Evolutionary conservation across 92 coral and sea anemone species (phyloP).

Genomic region (Umimayanthus kanabou): DNA sequence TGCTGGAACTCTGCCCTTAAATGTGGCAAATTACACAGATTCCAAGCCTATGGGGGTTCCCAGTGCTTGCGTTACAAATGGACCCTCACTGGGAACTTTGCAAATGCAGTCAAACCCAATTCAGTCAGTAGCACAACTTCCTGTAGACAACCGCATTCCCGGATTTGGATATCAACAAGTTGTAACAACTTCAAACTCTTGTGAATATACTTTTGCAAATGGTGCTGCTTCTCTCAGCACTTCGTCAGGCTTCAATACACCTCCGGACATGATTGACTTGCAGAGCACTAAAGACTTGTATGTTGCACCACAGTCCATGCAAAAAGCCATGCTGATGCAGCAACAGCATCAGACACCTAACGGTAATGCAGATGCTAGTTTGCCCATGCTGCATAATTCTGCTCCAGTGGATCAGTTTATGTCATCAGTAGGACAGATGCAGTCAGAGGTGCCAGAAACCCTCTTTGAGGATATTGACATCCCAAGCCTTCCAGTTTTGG

Average conservation of each 20-base stretch:
- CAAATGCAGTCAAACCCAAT: neutral
- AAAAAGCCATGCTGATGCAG: neutral
- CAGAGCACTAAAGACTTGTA: slow-evolving; percentile 28
- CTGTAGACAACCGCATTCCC: neutral
- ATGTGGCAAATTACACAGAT: neutral
- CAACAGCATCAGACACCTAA: neutral
- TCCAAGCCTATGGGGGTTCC: neutral
- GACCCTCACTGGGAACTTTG: neutral
- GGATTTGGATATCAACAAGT: slow-evolving; percentile 6
- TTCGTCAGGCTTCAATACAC: neutral
- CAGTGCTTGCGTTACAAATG: neutral
- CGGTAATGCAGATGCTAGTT: neutral
- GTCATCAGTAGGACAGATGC: neutral
- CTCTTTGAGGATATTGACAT: neutral
- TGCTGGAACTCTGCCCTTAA: neutral
- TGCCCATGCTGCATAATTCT: neutral
- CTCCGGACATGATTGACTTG: slow-evolving; percentile 17
- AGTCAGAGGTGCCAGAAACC: neutral
- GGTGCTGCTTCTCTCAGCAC: neutral
- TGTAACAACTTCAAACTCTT: neutral
- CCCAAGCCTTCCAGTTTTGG: slow-evolving; percentile 31
- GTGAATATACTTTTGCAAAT: neutral
- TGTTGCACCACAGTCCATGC: slow-evolving; percentile 16
- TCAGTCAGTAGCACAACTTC: neutral
- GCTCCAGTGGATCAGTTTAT: neutral